Conservation (phyloP, 2,113 vertebrate genomes). For the Grammomys dolichurus region DNA sequence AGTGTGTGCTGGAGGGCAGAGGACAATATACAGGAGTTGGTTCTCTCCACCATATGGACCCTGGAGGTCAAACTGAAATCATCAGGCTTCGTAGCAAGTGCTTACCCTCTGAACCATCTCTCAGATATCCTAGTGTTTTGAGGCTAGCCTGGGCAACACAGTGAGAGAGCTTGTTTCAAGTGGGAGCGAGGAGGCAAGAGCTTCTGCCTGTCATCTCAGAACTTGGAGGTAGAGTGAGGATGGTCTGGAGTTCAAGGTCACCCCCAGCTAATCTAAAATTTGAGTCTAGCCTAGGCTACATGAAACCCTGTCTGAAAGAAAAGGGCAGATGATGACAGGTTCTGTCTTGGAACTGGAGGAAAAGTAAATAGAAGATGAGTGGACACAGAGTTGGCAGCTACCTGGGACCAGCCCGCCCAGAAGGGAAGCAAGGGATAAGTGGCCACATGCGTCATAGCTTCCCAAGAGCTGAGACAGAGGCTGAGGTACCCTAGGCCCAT, state of each 20-base stretch:
- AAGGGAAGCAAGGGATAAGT: background rate
- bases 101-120: background rate
- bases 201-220: no score
- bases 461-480: background rate
- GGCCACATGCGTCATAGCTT: background rate
- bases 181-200: background rate
- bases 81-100: background rate
- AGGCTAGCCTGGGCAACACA: background rate
- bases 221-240: background rate
- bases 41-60: background rate
- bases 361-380: no score
- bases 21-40: background rate
- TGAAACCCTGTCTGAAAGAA: background rate
- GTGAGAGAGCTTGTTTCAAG: background rate
- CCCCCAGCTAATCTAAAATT: background rate
- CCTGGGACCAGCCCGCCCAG: background rate
- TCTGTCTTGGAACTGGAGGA: background rate
- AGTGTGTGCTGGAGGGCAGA: background rate
- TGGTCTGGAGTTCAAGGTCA: background rate
- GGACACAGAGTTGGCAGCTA: rapidly evolving
- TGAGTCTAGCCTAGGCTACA: background rate
- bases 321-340: background rate
- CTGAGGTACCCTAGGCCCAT: background rate
- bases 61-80: background rate
- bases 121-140: background rate